Percentiles rank a stretch among this genome's conserved stretches.
These are phyloP conservation scores for Acanthurus tractus DNA, from an alignment of 2,797 vertebrate species.

Conservation along the genomic window DNA sequence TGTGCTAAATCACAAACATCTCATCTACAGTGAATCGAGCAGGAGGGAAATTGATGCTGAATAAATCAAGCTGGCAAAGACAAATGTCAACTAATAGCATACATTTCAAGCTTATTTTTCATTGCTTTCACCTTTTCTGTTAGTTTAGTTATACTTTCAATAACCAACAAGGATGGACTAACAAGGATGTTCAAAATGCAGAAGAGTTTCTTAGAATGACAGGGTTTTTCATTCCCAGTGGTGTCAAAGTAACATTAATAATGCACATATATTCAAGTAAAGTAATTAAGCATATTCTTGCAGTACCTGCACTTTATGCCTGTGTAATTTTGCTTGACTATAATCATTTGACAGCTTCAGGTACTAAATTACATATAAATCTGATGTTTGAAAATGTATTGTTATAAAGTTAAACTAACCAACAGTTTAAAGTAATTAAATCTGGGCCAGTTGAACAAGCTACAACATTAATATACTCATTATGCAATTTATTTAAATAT, in stretches of 20 bases:
- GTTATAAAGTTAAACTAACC: too few species aligned
- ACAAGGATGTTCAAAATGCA: not conserved
- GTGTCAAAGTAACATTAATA: not conserved
- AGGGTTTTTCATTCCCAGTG: not conserved
- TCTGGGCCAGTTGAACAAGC: too few species aligned
- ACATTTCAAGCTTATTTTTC: not conserved
- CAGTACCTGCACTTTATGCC: too few species aligned
- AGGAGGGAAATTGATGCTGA: not conserved
- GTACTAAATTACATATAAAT: too few species aligned
- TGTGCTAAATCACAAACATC: slow-evolving; percentile 34
- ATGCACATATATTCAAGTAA: not conserved
- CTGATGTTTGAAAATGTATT: too few species aligned
- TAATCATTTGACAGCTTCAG: too few species aligned
- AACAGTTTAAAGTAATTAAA: too few species aligned
- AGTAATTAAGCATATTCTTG: not conserved
- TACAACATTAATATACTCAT: too few species aligned
- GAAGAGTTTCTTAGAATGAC: not conserved
- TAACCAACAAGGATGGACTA: not conserved
- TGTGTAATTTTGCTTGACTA: too few species aligned
- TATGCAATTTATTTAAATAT: too few species aligned
- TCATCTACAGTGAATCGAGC: slow-evolving; percentile 40
- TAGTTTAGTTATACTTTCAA: not conserved
- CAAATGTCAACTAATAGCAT: not conserved
- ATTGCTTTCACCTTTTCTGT: not conserved
- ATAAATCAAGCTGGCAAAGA: not conserved